Evolutionary conservation across 2,797 vertebrate species (phyloP), one percentile per base, ranked within the genome.

Genomic region (Tamandua tetradactyla): DNA sequence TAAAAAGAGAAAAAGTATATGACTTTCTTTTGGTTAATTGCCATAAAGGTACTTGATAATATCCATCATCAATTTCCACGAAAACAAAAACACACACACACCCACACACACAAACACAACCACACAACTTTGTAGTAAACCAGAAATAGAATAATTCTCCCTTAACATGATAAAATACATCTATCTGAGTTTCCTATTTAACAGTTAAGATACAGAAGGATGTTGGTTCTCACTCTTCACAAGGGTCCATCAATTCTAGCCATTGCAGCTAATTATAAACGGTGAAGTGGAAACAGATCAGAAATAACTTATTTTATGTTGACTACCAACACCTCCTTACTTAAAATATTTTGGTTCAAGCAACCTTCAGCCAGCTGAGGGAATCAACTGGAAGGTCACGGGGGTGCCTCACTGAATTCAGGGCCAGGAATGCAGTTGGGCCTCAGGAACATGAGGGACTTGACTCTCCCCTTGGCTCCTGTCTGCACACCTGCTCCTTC

Each of bases 231-330:
- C 25, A 80, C 35, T 18, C 40, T 59, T 71, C 20, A 82, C 3
- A 89, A 40, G 52, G 25, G 15, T 35, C 37, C 13, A 44, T 76
- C 35, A 47, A 79, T 75, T 87, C 15, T 80, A 9, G 44, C 76
- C n/a, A 42, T 32, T 61, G 40, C 2, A 55, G 49, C 64, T 76
- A 42, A 11, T 30, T 81, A 40, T 23, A 80, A 84, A 49, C 25
- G 44, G 59, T 75, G 84, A 49, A 47, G 7, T 89, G 22, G 18
- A 83, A 82, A 25, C 15, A 55, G 49, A 49, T 75, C 68, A 84
- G 55, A 93, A 85, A 49, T 88, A 91, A 59, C 49, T 59, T 52
- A 75, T 30, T 92, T 89, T 57, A 84, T 40, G 30, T 66, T 35
- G 49, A 37, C 59, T 80, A 74, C 72, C 37, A 84, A 75, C 20